Percentiles rank a stretch among this genome's conserved stretches.
These are phyloP conservation scores for Lasioglossum malachurum DNA, from an alignment of 2,888 invertebrate genomes.

Conservation along the genomic window DNA sequence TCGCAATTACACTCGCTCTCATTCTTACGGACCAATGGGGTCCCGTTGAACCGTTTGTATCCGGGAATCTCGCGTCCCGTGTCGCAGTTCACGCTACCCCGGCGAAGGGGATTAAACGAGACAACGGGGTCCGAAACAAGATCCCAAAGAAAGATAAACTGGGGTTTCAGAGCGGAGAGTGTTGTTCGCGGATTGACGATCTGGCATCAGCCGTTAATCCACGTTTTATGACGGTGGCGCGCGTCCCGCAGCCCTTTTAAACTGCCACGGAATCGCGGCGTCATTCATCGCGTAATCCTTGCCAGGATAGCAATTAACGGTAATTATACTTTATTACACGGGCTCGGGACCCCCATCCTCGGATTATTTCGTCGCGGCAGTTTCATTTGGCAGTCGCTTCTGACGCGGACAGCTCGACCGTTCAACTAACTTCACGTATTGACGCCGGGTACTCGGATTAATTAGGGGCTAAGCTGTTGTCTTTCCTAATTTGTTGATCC, in stretches of 20 bases:
- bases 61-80: neutral
- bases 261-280: slow-evolving; percentile 19
- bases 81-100: slow-evolving; percentile 24
- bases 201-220: slow-evolving; percentile 37
- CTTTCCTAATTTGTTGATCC: neutral
- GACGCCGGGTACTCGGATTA: neutral
- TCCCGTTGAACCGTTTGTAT: slow-evolving; percentile 16
- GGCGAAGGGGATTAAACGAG: slow-evolving; percentile 20
- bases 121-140: slow-evolving; percentile 16
- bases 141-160: neutral
- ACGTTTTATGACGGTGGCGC: slow-evolving; percentile 40
- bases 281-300: slow-evolving; percentile 40
- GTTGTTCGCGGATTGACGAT: slow-evolving; percentile 17
- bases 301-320: slow-evolving; percentile 57
- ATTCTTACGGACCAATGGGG: slow-evolving; percentile 10
- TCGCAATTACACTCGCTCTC: slow-evolving; percentile 10
- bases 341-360: neutral
- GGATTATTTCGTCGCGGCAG: slow-evolving; percentile 14
- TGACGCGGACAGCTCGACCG: slow-evolving; percentile 2
- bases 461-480: neutral
- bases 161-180: neutral
- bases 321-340: slow-evolving; percentile 61
- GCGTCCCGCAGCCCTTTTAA: slow-evolving; percentile 16
- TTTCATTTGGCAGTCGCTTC: slow-evolving; percentile 14
- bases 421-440: neutral